Evolutionary conservation across 2,888 invertebrate species (phyloP).

Genomic region (Synanthedon formicaeformis): DNA sequence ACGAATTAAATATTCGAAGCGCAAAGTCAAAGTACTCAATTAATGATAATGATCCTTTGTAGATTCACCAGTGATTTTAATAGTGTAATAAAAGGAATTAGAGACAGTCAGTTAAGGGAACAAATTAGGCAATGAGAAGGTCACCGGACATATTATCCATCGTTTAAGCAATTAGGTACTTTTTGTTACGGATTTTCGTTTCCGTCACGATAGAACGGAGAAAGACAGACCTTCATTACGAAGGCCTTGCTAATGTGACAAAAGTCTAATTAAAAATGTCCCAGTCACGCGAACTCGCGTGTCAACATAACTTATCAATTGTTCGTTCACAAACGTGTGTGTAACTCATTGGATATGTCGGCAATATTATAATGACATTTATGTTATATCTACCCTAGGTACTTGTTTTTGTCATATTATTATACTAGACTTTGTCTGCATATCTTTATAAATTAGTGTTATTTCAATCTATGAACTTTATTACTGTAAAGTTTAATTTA

Average conservation of each 20-base stretch:
- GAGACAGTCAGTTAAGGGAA: slow-evolving; percentile 10
- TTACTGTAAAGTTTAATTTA: no score
- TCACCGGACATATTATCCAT: slow-evolving; percentile 13
- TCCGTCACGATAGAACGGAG: slow-evolving; percentile 9
- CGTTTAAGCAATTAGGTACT: slow-evolving; percentile 28
- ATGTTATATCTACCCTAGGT: no score
- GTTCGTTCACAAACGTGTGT: slow-evolving; percentile 9
- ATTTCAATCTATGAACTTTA: no score
- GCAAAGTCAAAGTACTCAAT: no score
- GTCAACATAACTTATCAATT: slow-evolving; percentile 8
- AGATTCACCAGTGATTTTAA: slow-evolving; percentile 1
- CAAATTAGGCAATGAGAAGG: slow-evolving; percentile 15
- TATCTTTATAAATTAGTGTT: no score
- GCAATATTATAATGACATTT: neutral
- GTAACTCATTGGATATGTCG: slow-evolving; percentile 2
- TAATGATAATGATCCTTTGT: no score
- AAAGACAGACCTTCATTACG: slow-evolving; percentile 20
- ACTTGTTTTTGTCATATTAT: no score
- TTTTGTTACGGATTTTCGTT: slow-evolving; percentile 15
- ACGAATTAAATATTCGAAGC: no score
- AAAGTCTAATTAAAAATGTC: slow-evolving; percentile 24
- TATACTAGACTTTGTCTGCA: no score
- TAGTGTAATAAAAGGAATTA: slow-evolving; percentile 4
- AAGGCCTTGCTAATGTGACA: slow-evolving; percentile 24
- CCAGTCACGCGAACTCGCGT: slow-evolving; percentile 30